Conservation (phyloP, 2,888 invertebrate species). For the Carcina quercana region DNA sequence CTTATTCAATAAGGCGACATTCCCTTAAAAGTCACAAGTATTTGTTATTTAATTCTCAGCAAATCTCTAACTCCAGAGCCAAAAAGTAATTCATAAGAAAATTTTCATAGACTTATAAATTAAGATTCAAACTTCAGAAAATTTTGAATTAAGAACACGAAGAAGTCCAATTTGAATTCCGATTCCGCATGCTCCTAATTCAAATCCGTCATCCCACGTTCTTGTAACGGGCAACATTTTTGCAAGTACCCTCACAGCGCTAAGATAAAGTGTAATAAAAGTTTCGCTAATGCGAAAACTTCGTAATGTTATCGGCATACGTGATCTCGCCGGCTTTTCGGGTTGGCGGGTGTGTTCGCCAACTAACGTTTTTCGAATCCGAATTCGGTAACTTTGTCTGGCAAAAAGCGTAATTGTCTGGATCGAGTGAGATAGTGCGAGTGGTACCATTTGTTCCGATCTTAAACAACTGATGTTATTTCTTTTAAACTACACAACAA, state of each 20-base stretch:
- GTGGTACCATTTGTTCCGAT: slow-evolving; percentile 11
- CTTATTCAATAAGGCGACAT: no score
- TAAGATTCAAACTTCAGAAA: neutral
- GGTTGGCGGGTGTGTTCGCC: slow-evolving; percentile 25
- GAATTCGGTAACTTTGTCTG: slow-evolving; percentile 23
- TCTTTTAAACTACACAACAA: no score
- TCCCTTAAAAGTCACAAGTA: no score
- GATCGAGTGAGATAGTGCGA: slow-evolving; percentile 19
- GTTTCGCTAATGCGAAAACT: slow-evolving; percentile 68
- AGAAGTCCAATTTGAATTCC: slow-evolving; percentile 7
- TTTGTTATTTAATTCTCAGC: no score
- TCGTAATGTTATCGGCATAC: slow-evolving; percentile 71
- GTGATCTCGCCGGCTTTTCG: slow-evolving; percentile 65
- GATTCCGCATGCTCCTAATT: slow-evolving; percentile 12
- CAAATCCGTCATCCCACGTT: slow-evolving; percentile 20
- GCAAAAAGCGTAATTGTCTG: slow-evolving; percentile 42
- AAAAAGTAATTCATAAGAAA: no score
- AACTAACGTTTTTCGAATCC: slow-evolving; percentile 53
- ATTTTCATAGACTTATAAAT: no score
- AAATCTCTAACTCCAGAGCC: no score
- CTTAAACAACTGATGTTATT: no score
- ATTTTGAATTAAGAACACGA: neutral
- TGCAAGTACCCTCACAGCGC: slow-evolving; percentile 40
- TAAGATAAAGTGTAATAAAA: slow-evolving; percentile 72
- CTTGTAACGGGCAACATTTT: slow-evolving; percentile 37